Base-by-base conservation (phyloP, 2,797 vertebrate genomes). In the Cuculus canorus region DNA sequence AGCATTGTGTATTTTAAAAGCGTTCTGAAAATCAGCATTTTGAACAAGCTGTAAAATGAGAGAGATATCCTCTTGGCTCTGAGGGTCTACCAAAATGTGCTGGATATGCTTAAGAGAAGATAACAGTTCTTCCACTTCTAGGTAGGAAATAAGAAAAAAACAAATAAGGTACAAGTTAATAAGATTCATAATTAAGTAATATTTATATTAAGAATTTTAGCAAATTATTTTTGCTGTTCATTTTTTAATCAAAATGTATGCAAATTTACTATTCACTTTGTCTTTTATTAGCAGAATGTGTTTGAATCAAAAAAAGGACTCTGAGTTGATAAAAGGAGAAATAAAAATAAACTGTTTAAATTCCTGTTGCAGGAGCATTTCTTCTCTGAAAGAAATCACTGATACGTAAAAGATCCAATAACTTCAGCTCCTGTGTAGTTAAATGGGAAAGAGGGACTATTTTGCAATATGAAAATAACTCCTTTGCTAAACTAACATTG, bases 11-110 rank as follows among this genome's bases (percentile, higher is more conserved):
- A 99, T 99, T 97, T 98, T 99, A 97, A 99, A 98, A 0, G 99
- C 99, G 91, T 99, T 99, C 98, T 99, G 99, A 97, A 99, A 99
- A 97, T 99, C 99, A 68, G 97, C 98, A 97, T 99, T 99, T 96
- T 99, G 99, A 77, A 99, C 98, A 84, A 99, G 98, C 59, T 99
- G 98, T 87, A 99, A 98, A 92, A 99, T 98, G 93, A 99, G 96
- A 83, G 98, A 98, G 54, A 99, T 96, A 96, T 99, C 99, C 80
- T 98, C 99, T 97, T 99, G 99, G 98, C 99, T 99, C 98, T 99
- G 99, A 96, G 98, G 98, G 97, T 99, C 99, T 59, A 98, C 97
- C 97, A 99, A 98, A 93, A 98, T 96, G 82, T 99, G 98, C 43
- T 99, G 99, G 94, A 99, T 98, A 95, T 99, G 99, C 97, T 99